These are phyloP conservation scores for Tipula confusa DNA, from an alignment of 2,888 invertebrate species.

Conservation along the genomic window DNA sequence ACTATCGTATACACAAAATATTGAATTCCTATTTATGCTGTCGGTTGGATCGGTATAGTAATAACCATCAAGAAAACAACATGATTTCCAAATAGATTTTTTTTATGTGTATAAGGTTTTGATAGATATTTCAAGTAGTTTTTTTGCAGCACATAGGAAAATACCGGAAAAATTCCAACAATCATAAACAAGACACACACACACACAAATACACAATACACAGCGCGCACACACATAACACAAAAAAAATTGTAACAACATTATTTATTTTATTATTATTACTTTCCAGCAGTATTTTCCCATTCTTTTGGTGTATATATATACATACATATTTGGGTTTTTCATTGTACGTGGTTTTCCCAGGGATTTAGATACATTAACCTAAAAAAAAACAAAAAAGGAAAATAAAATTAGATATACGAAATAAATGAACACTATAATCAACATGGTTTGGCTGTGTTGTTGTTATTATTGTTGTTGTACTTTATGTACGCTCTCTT, in stretches of 20 bases:
- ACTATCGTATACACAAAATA: too few species aligned
- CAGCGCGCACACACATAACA: not conserved
- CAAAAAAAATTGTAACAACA: slow-evolving; percentile 21
- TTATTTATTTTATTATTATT: not conserved
- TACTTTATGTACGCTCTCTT: not conserved
- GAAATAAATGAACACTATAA: slow-evolving; percentile 20
- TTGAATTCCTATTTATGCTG: not conserved
- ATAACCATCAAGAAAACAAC: slow-evolving; percentile 3
- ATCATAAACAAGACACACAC: slow-evolving; percentile 8
- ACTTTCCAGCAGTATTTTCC: not conserved
- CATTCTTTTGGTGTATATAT: not conserved
- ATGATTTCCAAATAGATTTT: not conserved
- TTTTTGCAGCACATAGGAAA: not conserved
- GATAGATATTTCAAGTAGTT: slow-evolving; percentile 25
- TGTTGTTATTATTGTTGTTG: not conserved
- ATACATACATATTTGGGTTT: not conserved
- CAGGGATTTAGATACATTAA: slow-evolving; percentile 20
- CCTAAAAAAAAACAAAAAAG: not conserved
- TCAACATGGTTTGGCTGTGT: not conserved
- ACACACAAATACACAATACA: not conserved
- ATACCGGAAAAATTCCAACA: not conserved
- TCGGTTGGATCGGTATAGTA: not conserved
- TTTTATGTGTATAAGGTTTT: not conserved
- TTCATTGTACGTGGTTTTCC: slow-evolving; percentile 25
- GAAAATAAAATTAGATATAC: slow-evolving; percentile 20